Evolutionary conservation across 1,140 invertebrate genomes (phyloP), one percentile per base, ranked within the genome.

Genomic region (Bradynema listronoti): DNA sequence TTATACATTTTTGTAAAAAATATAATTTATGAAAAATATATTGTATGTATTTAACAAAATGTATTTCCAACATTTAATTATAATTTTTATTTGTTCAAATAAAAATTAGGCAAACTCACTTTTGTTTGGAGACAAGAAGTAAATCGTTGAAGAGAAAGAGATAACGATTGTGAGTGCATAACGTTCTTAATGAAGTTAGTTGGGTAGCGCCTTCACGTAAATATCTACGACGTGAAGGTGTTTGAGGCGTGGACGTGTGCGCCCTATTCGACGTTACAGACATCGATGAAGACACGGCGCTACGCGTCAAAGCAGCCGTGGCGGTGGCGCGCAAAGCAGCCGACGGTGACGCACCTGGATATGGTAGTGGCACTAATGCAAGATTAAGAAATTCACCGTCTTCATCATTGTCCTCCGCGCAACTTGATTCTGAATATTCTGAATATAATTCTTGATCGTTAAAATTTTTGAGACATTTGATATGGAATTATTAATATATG

Each of bases 61-160:
- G 22, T 34, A 5, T 19, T 43, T 43, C 7, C 5, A 43, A 43
- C 25, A 43, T 22, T 22, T 11, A 11, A 6, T 6, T 43, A 6
- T 22, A 16, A 24, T 27, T 22, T 46, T 14, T 45, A 25, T 45
- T 24, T 36, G 11, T 19, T 33, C 5, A 58, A 58, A 36, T 1
- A 7, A 6, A 5, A 1, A 9, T 32, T 25, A 24, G 14, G 52
- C 24, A 45, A 30, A 74, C 80, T 80, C 66, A 82, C 80, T 81
- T 82, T 68, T 81, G 79, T 69, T 82, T 82, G 16, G 80, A 80
- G 14, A 82, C 73, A 1, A 82, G 67, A n/a, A 82, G 70, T 11
- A 81, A 63, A 55, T 82, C 80, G 61, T 75, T 79, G 63, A 82
- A 81, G 11, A 82, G 75, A 64, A 82, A 82, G 32, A 82, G 65